These are phyloP conservation scores for Galendromus occidentalis DNA, from an alignment of 1,140 invertebrate genomes.

Conservation along the genomic window DNA sequence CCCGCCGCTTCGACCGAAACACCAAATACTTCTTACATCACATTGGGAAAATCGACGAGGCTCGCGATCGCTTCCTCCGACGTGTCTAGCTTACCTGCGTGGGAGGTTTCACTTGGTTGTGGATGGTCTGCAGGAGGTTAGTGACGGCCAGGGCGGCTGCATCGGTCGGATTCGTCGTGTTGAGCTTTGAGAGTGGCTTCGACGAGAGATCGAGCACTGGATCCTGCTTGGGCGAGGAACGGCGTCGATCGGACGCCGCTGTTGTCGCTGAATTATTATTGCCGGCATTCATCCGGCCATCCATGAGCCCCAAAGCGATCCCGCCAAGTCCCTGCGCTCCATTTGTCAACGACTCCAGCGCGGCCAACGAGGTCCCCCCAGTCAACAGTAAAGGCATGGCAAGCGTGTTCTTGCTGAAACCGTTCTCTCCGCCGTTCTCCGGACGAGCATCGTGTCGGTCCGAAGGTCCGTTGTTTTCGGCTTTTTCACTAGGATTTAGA, in stretches of 20 bases:
- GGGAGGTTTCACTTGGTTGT: conserved; percentile 9
- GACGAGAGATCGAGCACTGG: conserved; percentile 6
- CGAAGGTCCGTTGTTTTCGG: neutral
- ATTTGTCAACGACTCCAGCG: conserved; percentile 8
- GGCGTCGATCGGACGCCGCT: neutral
- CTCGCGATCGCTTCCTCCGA: no score
- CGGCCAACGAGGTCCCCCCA: conserved; percentile 4
- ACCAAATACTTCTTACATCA: no score
- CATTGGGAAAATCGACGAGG: no score
- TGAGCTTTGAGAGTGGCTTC: conserved; percentile 9
- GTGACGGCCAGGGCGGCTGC: conserved; percentile 5
- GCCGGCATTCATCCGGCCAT: neutral
- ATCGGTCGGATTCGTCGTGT: conserved; percentile 1
- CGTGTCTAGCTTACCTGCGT: neutral
- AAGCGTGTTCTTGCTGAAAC: neutral
- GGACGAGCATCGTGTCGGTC: neutral
- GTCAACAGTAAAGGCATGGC: neutral
- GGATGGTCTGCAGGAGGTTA: conserved; percentile 6
- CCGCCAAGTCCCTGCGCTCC: conserved; percentile 9
- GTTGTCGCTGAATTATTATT: neutral
- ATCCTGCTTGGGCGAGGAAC: conserved; percentile 6
- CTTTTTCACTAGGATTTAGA: neutral
- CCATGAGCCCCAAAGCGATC: conserved; percentile 8
- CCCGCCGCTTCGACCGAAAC: no score
- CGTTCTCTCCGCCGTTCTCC: conserved; percentile 3